Percentiles rank a stretch among this genome's conserved stretches.
Evolutionary conservation across 2,888 invertebrate genomes (phyloP).

Genomic region (Drosophila niveifrons): DNA sequence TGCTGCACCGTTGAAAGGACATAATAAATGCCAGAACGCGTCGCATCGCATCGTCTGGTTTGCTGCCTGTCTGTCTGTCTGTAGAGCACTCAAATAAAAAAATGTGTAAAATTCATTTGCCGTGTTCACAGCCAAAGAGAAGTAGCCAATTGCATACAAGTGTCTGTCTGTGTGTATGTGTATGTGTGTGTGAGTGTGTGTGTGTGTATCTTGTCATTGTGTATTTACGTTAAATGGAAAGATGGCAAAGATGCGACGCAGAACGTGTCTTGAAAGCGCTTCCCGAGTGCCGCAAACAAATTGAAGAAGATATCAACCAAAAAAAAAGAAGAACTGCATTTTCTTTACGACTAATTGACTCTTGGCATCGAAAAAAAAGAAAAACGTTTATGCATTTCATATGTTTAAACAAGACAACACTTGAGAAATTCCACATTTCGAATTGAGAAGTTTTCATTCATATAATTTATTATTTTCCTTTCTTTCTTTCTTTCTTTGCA

Average conservation of each 20-base stretch:
- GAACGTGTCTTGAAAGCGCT: conserved; percentile 14
- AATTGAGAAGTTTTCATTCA: background rate
- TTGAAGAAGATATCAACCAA: conserved; percentile 20
- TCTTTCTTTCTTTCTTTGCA: background rate
- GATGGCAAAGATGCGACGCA: conserved; percentile 25
- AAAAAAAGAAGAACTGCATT: background rate
- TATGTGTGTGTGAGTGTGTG: conserved; percentile 10
- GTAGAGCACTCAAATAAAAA: conserved; percentile 56
- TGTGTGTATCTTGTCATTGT: conserved; percentile 56
- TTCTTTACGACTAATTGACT: conserved; percentile 19
- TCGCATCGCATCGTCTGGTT: background rate
- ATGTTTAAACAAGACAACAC: background rate
- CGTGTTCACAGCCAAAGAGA: conserved; percentile 30
- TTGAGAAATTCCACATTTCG: too few species aligned
- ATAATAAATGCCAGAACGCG: conserved; percentile 69
- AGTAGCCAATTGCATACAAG: conserved; percentile 59
- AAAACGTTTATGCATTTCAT: background rate
- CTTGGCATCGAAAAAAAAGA: background rate
- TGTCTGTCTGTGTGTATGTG: conserved; percentile 10
- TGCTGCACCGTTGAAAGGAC: conserved; percentile 66
- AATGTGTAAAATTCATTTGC: conserved; percentile 66
- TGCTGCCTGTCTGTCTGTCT: background rate
- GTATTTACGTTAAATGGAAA: conserved; percentile 72
- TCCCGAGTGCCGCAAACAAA: background rate
- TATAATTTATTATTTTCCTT: background rate